These are phyloP conservation scores for Aphis craccivora DNA, from an alignment of 1,140 invertebrate species.

Conservation along the genomic window DNA sequence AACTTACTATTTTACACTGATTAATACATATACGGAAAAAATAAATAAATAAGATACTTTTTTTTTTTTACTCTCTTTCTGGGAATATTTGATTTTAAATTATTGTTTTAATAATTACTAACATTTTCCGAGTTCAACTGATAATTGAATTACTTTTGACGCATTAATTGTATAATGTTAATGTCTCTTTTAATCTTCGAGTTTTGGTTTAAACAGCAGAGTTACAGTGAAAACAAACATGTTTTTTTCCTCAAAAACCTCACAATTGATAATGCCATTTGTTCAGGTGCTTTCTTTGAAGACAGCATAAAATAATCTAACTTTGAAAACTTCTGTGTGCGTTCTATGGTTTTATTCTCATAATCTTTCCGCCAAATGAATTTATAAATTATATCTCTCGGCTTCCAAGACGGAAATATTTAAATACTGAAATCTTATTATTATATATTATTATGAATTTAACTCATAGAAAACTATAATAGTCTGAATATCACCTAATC, in stretches of 20 bases:
- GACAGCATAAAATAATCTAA: neutral
- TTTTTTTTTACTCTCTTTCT: no score
- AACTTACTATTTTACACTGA: neutral
- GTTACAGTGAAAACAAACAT: neutral
- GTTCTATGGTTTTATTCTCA: neutral
- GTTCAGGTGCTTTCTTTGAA: neutral
- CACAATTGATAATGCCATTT: slow-evolving; percentile 13
- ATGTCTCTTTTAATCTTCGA: neutral
- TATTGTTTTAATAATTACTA: neutral
- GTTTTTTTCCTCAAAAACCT: neutral
- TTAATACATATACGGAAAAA: neutral
- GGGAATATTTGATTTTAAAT: neutral
- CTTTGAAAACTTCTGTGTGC: neutral
- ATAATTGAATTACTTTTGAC: neutral
- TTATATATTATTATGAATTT: neutral
- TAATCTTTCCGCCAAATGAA: neutral
- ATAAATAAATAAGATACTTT: neutral
- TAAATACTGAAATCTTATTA: neutral
- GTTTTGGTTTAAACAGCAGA: neutral
- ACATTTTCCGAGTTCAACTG: neutral
- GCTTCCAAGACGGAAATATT: neutral
- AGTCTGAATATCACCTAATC: neutral
- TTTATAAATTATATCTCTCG: neutral
- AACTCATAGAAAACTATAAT: neutral
- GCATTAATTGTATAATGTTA: slow-evolving; percentile 9